Evolutionary conservation across 2,888 invertebrate species (phyloP).

Genomic region (Meiosimyza decipiens): DNA sequence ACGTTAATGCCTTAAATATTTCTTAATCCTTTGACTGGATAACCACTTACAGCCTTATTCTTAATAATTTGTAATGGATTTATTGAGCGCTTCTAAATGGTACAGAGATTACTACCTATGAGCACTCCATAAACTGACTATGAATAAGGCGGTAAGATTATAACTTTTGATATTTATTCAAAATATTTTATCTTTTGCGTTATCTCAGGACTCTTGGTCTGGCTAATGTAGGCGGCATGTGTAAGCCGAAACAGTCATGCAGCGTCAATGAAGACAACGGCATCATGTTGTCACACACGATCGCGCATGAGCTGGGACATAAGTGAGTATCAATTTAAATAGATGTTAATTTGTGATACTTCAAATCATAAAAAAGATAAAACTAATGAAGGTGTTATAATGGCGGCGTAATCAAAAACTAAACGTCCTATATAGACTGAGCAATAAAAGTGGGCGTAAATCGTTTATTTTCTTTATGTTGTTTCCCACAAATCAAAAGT

Average conservation of each 20-base stretch:
- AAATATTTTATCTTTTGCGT: constrained; percentile 3
- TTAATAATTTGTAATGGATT: constrained; percentile 4
- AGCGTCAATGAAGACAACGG: constrained; percentile 93
- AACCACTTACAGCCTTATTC: background rate
- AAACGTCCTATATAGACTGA: no score
- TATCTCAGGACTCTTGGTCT: constrained; percentile 80
- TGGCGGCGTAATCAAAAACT: no score
- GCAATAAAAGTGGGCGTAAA: no score
- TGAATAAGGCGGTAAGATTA: background rate
- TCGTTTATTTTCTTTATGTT: no score
- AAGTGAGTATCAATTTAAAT: constrained; percentile 74
- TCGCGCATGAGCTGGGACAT: constrained; percentile 92
- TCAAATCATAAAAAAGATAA: no score
- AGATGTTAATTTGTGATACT: no score
- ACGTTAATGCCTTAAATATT: constrained; percentile 14
- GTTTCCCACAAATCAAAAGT: no score
- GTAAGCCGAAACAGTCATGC: constrained; percentile 85
- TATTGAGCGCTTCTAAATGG: background rate
- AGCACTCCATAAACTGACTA: background rate
- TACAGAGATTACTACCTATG: no score
- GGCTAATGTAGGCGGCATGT: constrained; percentile 91
- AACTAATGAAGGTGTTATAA: no score
- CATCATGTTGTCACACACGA: constrained; percentile 87
- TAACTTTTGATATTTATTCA: background rate
- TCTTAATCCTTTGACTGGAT: no score